Conservation (phyloP, 2,888 invertebrate genomes). For the Anthophora plumipes region DNA sequence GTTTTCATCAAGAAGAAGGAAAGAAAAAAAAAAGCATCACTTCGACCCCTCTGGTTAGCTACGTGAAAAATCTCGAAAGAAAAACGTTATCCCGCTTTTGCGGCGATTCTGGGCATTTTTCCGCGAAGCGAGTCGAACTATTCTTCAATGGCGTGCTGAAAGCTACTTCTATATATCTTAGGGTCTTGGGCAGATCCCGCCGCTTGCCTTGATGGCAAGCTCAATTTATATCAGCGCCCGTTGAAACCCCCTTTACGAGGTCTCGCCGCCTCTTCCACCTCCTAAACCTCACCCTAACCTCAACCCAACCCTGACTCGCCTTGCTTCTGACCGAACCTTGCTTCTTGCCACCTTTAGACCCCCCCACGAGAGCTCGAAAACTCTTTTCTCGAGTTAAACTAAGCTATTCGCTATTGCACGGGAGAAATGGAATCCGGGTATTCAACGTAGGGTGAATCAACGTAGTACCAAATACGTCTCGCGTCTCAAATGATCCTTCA, state of each 20-base stretch:
- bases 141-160: conserved; percentile 79
- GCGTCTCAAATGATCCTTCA: too few species aligned
- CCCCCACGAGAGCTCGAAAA: conserved; percentile 59
- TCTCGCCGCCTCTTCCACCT: conserved; percentile 71
- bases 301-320: conserved; percentile 54
- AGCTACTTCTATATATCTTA: conserved; percentile 80
- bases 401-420: conserved; percentile 74
- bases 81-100: conserved; percentile 69
- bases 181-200: conserved; percentile 78
- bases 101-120: conserved; percentile 69
- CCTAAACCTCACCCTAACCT: conserved; percentile 66
- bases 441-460: too few species aligned
- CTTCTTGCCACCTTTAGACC: conserved; percentile 64
- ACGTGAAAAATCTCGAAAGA: conserved; percentile 46
- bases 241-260: conserved; percentile 84
- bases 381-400: conserved; percentile 71
- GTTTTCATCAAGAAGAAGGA: conserved; percentile 62
- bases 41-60: not conserved
- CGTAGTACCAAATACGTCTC: too few species aligned
- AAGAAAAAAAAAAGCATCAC: too few species aligned
- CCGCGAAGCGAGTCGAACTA: conserved; percentile 72
- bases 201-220: conserved; percentile 83
- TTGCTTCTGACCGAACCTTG: conserved; percentile 48
- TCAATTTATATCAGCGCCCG: conserved; percentile 84
- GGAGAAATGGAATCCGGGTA: conserved; percentile 66